Base-by-base conservation (phyloP, 1,140 invertebrate genomes). In the Megalopta genalis region DNA sequence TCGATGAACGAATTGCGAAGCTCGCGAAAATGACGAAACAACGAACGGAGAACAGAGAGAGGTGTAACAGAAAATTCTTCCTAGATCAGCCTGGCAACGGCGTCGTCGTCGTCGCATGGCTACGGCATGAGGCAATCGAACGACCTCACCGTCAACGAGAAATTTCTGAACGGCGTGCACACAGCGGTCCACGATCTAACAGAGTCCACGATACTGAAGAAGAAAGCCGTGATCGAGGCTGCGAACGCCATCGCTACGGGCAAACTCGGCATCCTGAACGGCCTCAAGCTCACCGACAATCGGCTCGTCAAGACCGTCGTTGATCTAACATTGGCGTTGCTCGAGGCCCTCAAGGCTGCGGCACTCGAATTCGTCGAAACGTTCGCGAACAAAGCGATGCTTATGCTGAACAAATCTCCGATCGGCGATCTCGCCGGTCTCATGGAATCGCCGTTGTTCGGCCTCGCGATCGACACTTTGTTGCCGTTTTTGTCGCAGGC, bases 81-180 rank as follows among this genome's bases (percentile, higher is more conserved):
- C 12, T 63, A 84, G 85, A 32, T 37, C 14, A 23, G 27, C n/a
- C 1, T 67, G 14, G 32, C 64, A 39, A 62, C 74, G 21, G 77
- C 23, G 14, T n/a, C 2, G 0, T 62, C 23, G 14, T n/a, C 2
- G 0, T 62, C 60, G 4, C 25, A 54, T 1, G 18, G 23, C 16
- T 54, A 52, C 18, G 16, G 7, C 12, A 5, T 21, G 2, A 69
- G 21, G 2, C 21, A 39, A 16, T 4, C 3, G 0, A 39, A 52
- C 46, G 25, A 52, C 0, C 7, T 64, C 5, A n/a, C 5, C 3
- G 27, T 14, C 10, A 27, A 37, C 2, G 57, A 59, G 0, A 57
- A 46, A 9, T 18, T 66, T 1, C 0, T 54, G 3, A 57, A 49
- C 6, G 32, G 71, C 16, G 54, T 39, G 23, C 71, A 66, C 21